Base-by-base conservation (phyloP, 2,888 invertebrate genomes). In the Lasioglossum vierecki region DNA sequence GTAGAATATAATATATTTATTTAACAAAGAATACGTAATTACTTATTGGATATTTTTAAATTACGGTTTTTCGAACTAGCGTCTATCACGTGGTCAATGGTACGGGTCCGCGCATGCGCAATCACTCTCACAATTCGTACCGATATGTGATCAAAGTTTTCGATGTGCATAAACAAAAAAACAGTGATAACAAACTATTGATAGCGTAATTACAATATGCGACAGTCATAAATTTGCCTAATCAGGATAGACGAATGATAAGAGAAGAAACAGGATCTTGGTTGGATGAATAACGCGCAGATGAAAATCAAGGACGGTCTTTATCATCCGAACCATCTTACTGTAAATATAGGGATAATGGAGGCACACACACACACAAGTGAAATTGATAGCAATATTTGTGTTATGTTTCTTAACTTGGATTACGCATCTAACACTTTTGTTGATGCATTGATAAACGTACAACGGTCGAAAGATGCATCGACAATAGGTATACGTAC, bases 311-410 rank as follows among this genome's bases (percentile, higher is more conserved):
- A 46, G 77, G 35, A n/a, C 77, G 77, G 11, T 4, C 63, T n/a
- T 41, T 82, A 41, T 39, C 66, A 13, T 44, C 30, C 4, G 71
- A 82, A 30, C n/a, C 74, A 22, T 39, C 73, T 9, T 88, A 76
- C 49, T 80, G 76, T 30, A 85, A 85, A 63, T 79, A 76, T 77
- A 63, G 75, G 63, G 75, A 83, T 60, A 80, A 78, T 44, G 46
- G 71, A 26, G 49, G 73, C n/a, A n/a, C n/a, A n/a, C n/a, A n/a
- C n/a, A n/a, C n/a, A n/a, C n/a, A n/a, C 80, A 80, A 79, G 22
- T 44, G 26, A 41, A 30, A 18, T 66, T 4, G n/a, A 15, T 72
- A 26, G 60, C 13, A 57, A 15, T 5, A 57, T 76, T 73, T 26
- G 41, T 11, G n/a, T 66, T 18, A 46, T 30, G 0, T 8, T 49